Conservation (phyloP, 2,888 invertebrate genomes). For the Empis livida region DNA sequence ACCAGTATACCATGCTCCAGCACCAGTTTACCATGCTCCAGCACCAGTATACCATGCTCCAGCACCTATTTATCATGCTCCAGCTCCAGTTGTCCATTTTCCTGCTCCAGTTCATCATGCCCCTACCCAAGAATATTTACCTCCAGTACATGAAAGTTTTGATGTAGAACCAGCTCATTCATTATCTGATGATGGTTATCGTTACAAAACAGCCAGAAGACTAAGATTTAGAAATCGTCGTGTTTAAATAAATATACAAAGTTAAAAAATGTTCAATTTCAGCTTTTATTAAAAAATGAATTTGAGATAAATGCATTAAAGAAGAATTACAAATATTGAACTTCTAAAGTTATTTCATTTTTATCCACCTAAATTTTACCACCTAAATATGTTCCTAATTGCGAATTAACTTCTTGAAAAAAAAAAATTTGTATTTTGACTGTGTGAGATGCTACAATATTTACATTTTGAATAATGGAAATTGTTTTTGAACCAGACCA, state of each 20-base stretch:
- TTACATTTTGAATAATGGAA: too few relatives aligned
- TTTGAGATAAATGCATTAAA: too few relatives aligned
- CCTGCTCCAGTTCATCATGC: not conserved
- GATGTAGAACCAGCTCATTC: slow-evolving; percentile 2
- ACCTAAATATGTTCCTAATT: too few relatives aligned
- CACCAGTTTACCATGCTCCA: not conserved
- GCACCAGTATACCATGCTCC: not conserved
- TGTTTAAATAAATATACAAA: not conserved
- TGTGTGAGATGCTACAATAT: too few relatives aligned
- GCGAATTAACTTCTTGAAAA: too few relatives aligned
- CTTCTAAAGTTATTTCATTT: too few relatives aligned
- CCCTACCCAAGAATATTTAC: slow-evolving; percentile 22
- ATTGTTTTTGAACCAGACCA: too few relatives aligned
- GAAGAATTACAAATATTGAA: too few relatives aligned
- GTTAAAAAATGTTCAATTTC: not conserved
- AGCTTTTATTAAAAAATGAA: too few relatives aligned
- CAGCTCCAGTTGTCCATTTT: not conserved
- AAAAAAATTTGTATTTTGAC: too few relatives aligned
- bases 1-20: not conserved
- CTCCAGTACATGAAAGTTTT: slow-evolving; percentile 2
- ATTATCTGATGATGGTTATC: slow-evolving; percentile 5
- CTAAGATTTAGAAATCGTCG: not conserved
- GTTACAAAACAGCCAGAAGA: slow-evolving; percentile 2
- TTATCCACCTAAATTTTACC: too few relatives aligned
- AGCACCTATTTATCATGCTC: not conserved